phyloP scores from a whole-genome alignment of 1,140 invertebrate genomes.

The Drosophila setifemur region DNA sequence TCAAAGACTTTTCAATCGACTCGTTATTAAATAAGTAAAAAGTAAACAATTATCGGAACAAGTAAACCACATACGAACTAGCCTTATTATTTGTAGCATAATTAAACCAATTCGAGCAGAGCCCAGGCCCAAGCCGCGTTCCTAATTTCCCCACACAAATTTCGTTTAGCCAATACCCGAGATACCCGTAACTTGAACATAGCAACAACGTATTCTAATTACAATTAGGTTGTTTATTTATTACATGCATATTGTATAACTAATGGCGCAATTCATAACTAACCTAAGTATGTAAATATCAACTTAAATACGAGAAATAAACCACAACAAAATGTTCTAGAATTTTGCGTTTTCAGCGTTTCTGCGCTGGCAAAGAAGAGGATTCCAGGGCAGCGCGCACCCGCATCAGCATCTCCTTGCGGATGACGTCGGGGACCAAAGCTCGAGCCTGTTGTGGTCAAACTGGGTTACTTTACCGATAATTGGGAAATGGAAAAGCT shows the following conservation, averaged over 20 bases:
- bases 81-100: slow-evolving; percentile 62
- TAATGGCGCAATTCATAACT: slow-evolving; percentile 54
- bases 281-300: slow-evolving; percentile 50
- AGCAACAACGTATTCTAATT: slow-evolving; percentile 39
- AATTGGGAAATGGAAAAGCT: not conserved
- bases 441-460: slow-evolving; percentile 85
- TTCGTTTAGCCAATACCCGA: slow-evolving; percentile 68
- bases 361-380: not conserved
- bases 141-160: slow-evolving; percentile 45
- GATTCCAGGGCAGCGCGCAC: slow-evolving; percentile 34
- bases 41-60: slow-evolving; percentile 12
- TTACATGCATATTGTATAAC: slow-evolving; percentile 60
- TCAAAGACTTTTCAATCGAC: slow-evolving; percentile 82
- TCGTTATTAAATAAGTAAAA: slow-evolving; percentile 78
- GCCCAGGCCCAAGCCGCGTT: slow-evolving; percentile 58
- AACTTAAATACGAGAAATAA: slow-evolving; percentile 59
- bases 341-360: slow-evolving; percentile 29
- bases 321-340: slow-evolving; percentile 33
- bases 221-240: slow-evolving; percentile 70
- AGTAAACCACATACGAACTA: slow-evolving; percentile 25
- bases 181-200: slow-evolving; percentile 35
- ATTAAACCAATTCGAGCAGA: slow-evolving; percentile 43
- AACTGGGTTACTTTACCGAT: no score
- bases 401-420: slow-evolving; percentile 91
- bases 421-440: slow-evolving; percentile 93